These are phyloP conservation scores for Protosalanx chinensis DNA, from an alignment of 2,797 vertebrate genomes.

Conservation along the genomic window DNA sequence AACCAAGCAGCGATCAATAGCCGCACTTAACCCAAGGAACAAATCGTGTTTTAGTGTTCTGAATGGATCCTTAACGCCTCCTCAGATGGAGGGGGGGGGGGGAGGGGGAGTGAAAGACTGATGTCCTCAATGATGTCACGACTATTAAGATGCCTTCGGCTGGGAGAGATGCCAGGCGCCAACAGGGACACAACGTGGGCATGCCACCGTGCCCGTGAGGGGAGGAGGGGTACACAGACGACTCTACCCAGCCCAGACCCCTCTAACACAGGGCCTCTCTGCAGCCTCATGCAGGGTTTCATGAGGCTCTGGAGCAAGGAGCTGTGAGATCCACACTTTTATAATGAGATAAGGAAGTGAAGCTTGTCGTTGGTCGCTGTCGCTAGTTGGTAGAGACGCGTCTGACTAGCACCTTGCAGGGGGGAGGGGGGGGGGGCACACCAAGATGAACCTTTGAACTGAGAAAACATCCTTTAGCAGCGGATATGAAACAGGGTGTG, in stretches of 20 bases:
- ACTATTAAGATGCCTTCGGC: constrained; percentile 52
- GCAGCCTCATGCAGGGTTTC: too few species aligned
- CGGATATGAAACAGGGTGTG: constrained; percentile 31
- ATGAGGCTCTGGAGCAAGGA: neutral
- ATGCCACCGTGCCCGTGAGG: constrained; percentile 10
- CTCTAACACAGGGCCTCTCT: neutral
- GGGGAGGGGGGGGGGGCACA: neutral
- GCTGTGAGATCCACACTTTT: neutral
- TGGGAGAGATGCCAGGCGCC: constrained; percentile 47
- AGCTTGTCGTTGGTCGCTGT: neutral
- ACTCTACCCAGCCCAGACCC: constrained; percentile 13
- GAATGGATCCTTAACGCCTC: constrained; percentile 28
- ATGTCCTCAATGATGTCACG: constrained; percentile 49
- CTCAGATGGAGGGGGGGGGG: constrained; percentile 22
- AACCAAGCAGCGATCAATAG: constrained; percentile 17
- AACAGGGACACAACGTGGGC: constrained; percentile 21
- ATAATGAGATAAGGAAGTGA: neutral
- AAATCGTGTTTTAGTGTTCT: constrained; percentile 34
- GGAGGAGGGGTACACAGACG: constrained; percentile 19
- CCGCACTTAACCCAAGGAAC: constrained; percentile 27
- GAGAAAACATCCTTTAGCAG: constrained; percentile 7
- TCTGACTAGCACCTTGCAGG: too few species aligned
- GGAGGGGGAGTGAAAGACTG: constrained; percentile 17
- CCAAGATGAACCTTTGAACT: constrained; percentile 27
- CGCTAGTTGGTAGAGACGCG: too few species aligned